These are phyloP conservation scores for Procambarus virginalis DNA, from an alignment of 1,140 invertebrate species.

Conservation along the genomic window DNA sequence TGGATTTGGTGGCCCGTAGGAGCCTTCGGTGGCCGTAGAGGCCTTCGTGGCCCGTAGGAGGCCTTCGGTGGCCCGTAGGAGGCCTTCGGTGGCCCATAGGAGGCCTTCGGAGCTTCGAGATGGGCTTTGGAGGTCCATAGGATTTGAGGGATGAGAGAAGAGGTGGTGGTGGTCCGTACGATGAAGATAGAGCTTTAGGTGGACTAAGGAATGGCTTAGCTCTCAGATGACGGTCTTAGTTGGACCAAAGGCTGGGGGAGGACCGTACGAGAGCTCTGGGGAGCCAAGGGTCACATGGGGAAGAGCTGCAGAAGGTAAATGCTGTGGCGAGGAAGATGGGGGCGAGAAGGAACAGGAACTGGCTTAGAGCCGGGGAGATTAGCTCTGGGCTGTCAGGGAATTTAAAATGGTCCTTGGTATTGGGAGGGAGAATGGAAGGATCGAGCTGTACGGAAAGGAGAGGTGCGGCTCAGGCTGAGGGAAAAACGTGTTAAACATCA, in stretches of 20 bases:
- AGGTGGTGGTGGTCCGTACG: slow-evolving; percentile 19
- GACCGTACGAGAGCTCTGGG: not conserved
- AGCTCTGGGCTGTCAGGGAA: slow-evolving; percentile 4
- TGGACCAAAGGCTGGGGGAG: slow-evolving; percentile 3
- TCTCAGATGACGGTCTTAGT: slow-evolving; percentile 14
- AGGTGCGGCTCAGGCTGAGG: slow-evolving; percentile 34
- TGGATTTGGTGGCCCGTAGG: slow-evolving; percentile 23
- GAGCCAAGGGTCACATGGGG: not conserved
- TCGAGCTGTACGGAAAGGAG: slow-evolving; percentile 17
- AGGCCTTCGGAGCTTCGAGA: slow-evolving; percentile 2
- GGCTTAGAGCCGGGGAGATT: too few species aligned
- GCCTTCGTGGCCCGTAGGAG: too few species aligned
- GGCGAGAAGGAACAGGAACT: not conserved
- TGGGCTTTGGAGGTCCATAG: slow-evolving; percentile 3
- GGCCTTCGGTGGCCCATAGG: slow-evolving; percentile 17
- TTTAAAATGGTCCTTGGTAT: slow-evolving; percentile 52
- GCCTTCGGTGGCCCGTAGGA: slow-evolving; percentile 14
- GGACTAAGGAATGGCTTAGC: not conserved
- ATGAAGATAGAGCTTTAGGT: not conserved
- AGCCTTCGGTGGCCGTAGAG: slow-evolving; percentile 22
- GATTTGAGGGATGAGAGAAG: slow-evolving; percentile 8
- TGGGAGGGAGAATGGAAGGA: slow-evolving; percentile 30
- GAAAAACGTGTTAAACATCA: slow-evolving; percentile 38
- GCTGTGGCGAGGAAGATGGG: not conserved
- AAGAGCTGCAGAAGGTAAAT: not conserved